These are phyloP conservation scores for Mionectes olivaceus DNA, from an alignment of 2,797 vertebrate genomes.

Conservation along the genomic window DNA sequence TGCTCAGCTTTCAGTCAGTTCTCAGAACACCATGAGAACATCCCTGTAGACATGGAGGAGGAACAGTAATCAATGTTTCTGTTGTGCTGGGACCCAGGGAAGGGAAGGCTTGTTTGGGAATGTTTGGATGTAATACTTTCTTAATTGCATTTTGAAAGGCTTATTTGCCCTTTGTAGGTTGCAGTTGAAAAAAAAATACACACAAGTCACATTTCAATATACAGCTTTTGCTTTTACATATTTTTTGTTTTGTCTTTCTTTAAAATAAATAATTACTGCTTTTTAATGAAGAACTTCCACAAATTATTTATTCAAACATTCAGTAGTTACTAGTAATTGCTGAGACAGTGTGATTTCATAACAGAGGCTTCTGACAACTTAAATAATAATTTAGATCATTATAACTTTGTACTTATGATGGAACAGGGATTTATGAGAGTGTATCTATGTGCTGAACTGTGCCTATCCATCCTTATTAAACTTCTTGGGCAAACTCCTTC, in stretches of 20 bases:
- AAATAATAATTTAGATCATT: not conserved
- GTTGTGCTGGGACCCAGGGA: not conserved
- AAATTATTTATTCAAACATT: not conserved
- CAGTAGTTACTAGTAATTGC: not conserved
- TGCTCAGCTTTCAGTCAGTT: not conserved
- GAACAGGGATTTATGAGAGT: slow-evolving; percentile 38
- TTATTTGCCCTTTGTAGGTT: not conserved
- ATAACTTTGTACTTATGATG: not conserved
- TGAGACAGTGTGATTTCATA: not conserved
- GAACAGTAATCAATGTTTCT: not conserved
- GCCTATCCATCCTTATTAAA: slow-evolving; percentile 16
- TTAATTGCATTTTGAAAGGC: not conserved
- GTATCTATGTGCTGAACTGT: not conserved
- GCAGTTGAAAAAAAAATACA: not conserved
- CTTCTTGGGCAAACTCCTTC: not conserved
- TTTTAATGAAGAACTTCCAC: slow-evolving; percentile 17
- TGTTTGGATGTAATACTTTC: not conserved
- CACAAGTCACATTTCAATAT: not conserved
- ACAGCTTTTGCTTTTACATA: not conserved
- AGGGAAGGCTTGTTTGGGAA: not conserved
- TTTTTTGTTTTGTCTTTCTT: not conserved
- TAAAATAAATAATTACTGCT: not conserved
- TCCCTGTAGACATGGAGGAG: accelerated
- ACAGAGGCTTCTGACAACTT: slow-evolving; percentile 3
- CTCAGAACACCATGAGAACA: not conserved